phyloP scores from a whole-genome alignment of 2,797 vertebrate genomes.

The Hapalemur alaotrensis region DNA sequence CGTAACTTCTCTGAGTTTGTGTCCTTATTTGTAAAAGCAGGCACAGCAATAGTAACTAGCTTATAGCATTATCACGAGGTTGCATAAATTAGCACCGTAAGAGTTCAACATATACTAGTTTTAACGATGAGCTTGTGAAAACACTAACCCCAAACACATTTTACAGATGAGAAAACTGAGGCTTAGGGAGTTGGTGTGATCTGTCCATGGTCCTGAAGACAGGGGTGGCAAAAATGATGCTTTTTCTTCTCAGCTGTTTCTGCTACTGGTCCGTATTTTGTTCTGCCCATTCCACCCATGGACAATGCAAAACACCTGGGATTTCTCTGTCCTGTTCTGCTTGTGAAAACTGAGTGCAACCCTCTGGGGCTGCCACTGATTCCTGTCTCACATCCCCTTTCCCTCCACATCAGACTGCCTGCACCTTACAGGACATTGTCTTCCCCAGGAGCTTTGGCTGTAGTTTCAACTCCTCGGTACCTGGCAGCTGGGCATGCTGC shows the following conservation, averaged over 20 bases:
- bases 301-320: neutral
- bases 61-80: neutral
- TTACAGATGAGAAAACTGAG: conserved; percentile 34
- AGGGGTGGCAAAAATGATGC: neutral
- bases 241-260: neutral
- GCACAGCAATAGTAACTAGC: neutral
- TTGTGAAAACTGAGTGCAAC: neutral
- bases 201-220: neutral
- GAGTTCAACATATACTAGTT: neutral
- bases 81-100: neutral
- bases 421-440: neutral
- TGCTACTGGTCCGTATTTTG: neutral
- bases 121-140: neutral
- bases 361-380: neutral
- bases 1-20: neutral
- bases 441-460: neutral
- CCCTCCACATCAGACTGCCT: neutral
- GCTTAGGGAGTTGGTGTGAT: neutral
- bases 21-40: neutral
- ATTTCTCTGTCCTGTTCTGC: neutral
- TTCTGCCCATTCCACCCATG: neutral
- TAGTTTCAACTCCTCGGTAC: neutral
- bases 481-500: neutral
- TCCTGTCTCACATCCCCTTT: neutral
- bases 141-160: neutral